Percentiles rank a stretch among this genome's conserved stretches.
Conservation (phyloP, 2,113 vertebrate genomes). For the Oncorhynchus nerka region DNA sequence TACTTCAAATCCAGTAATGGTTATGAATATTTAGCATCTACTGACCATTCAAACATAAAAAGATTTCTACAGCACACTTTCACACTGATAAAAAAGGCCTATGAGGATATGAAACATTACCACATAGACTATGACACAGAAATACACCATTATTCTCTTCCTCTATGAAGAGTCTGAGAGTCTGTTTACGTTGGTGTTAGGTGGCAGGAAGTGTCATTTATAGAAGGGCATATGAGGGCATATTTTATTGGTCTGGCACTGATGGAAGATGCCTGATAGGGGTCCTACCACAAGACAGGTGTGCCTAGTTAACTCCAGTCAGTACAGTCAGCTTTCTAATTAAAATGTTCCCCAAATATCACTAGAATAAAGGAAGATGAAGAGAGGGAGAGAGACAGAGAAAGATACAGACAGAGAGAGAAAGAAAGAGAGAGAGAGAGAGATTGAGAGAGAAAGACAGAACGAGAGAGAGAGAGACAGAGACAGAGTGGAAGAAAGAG, state of each 20-base stretch:
- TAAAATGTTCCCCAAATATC: too few relatives aligned
- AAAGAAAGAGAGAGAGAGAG: background rate
- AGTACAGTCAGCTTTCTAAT: too few relatives aligned
- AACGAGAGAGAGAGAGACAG: background rate
- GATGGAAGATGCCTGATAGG: background rate
- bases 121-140: conserved; percentile 11
- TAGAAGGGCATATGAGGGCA: background rate
- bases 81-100: background rate
- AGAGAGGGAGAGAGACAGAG: too few relatives aligned
- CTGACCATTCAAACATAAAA: conserved; percentile 16
- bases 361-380: too few relatives aligned
- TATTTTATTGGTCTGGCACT: conserved; percentile 9
- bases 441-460: background rate
- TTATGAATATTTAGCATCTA: conserved; percentile 32
- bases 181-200: background rate
- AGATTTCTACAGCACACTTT: conserved; percentile 7
- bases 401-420: too few relatives aligned
- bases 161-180: background rate
- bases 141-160: conserved; percentile 7
- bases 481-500: too few relatives aligned
- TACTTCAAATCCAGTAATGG: conserved; percentile 41
- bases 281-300: conserved; percentile 6
- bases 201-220: background rate
- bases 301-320: background rate
- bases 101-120: conserved; percentile 39